These are phyloP conservation scores for Agrotis puta DNA, from an alignment of 2,888 invertebrate species.

Conservation along the genomic window DNA sequence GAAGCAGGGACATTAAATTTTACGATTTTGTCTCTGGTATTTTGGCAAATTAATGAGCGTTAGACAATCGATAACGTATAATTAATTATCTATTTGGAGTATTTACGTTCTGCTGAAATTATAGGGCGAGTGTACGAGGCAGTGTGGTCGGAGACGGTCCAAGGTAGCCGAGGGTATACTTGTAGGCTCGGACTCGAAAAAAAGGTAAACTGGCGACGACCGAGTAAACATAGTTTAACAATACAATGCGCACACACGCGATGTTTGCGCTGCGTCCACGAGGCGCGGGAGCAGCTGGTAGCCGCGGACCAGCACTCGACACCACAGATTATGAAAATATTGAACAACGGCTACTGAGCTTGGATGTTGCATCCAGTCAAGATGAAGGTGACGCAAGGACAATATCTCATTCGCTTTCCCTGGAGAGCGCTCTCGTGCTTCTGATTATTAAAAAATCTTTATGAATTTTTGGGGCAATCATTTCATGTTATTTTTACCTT, in stretches of 20 bases:
- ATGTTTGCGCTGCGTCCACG: constrained; percentile 61
- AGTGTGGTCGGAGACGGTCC: constrained; percentile 42
- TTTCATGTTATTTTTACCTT: constrained; percentile 29
- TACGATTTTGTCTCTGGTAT: constrained; percentile 77
- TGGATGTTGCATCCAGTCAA: constrained; percentile 23
- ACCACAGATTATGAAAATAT: constrained; percentile 62
- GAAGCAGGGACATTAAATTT: constrained; percentile 76
- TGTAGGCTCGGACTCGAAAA: constrained; percentile 67
- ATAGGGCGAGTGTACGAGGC: constrained; percentile 56
- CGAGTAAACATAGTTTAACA: constrained; percentile 71
- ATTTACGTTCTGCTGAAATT: constrained; percentile 46
- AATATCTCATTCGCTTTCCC: constrained; percentile 33
- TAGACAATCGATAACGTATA: constrained; percentile 71
- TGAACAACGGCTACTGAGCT: constrained; percentile 53
- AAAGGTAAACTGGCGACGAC: constrained; percentile 72
- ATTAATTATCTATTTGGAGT: constrained; percentile 61
- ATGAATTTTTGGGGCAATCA: constrained; percentile 27
- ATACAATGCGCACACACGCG: constrained; percentile 60
- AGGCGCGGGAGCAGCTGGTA: constrained; percentile 61
- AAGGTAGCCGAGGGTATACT: constrained; percentile 51
- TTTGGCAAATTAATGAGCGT: constrained; percentile 78
- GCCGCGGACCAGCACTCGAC: constrained; percentile 50
- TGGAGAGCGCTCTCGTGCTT: constrained; percentile 7
- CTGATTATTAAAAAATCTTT: constrained; percentile 23
- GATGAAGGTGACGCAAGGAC: constrained; percentile 35